Evolutionary conservation across 2,113 vertebrate species (phyloP), one percentile per base, ranked within the genome.

Genomic region (Sebastes schlegelii): DNA sequence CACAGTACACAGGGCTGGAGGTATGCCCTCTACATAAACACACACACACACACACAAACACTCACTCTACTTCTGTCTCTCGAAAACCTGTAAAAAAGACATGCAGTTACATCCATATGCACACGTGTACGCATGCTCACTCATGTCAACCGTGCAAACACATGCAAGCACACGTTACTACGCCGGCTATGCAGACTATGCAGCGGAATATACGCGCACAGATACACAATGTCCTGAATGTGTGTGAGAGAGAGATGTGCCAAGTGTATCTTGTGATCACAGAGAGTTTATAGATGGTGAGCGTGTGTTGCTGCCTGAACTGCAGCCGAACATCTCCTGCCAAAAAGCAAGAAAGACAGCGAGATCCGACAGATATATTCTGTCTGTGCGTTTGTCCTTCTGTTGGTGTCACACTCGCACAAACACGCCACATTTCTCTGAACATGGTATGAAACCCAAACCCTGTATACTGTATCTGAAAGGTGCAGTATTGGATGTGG

Each of bases 211-310:
- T 62, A 61, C 67, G 46, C 79, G 45, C 66, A 81, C 49, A 68
- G 82, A 84, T 74, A 85, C 58, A 80, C 82, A 84, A 77, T 80
- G 82, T 87, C 67, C 77, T 70, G 66, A 70, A 70, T 83, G 80
- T 74, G 85, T 46, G 52, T 63, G 60, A 70, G 63, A 63, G 63
- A 66, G 42, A 40, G 55, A 57, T 69, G 55, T 80, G 84, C 86
- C 90, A 90, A 88, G 85, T 85, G 81, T 79, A 85, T 92, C 79
- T 90, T 77, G 78, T 90, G 83, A 90, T 91, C 79, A 84, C 67
- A 63, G 74, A 82, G 23, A 88, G 83, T 91, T 92, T 89, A 90
- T 91, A 89, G 82, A 86, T 70, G 34, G 73, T 34, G 84, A 85
- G 86, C 34, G 69, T 81, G 67, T 77, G 64, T 79, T 83, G 67